A percentile compares a stretch with the other conserved stretches of the same genome.
Evolutionary conservation across 2,888 invertebrate species (phyloP).

Genomic region (Lamproptera curius): DNA sequence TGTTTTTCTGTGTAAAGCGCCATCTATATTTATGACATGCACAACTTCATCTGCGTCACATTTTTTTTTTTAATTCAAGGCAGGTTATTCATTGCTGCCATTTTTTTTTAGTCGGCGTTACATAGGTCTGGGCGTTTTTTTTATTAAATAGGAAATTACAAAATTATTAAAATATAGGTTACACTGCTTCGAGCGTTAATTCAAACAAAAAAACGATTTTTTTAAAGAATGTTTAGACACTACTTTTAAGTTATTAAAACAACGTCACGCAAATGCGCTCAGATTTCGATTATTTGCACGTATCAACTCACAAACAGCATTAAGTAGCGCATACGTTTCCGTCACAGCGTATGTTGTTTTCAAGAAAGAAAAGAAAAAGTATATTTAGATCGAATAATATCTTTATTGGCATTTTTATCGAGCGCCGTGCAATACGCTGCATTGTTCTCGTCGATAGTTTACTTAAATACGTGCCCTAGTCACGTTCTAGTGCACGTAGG

Average conservation of each 20-base stretch:
- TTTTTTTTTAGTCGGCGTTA: no score
- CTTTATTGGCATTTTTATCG: constrained; percentile 14
- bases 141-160: no score
- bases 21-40: background rate
- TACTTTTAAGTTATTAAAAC: no score
- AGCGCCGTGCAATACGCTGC: constrained; percentile 15
- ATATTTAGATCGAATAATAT: constrained; percentile 5
- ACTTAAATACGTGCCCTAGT: constrained; percentile 59
- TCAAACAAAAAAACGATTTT: no score
- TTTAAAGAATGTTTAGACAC: no score
- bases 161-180: no score
- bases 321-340: background rate
- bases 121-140: no score
- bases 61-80: no score
- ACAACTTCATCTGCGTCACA: no score
- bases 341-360: background rate
- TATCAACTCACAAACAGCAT: background rate
- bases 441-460: constrained; percentile 46
- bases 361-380: background rate
- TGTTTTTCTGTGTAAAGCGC: background rate
- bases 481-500: constrained; percentile 42
- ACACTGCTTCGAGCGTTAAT: no score
- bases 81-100: no score
- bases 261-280: background rate
- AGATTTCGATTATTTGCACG: background rate